These are phyloP conservation scores for Cheilosia soror DNA, from an alignment of 2,888 invertebrate species.

Conservation along the genomic window DNA sequence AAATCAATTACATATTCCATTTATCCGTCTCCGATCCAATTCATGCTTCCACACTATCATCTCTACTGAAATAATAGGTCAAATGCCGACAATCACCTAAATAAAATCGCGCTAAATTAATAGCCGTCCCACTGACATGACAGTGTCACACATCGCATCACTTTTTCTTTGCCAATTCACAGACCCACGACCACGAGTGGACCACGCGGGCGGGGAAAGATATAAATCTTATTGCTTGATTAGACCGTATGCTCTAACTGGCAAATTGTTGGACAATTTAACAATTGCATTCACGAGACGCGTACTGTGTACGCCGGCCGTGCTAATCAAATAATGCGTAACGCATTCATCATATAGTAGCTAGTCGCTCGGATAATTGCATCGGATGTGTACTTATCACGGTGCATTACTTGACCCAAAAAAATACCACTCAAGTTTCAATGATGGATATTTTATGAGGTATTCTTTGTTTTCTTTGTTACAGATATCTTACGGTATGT, in stretches of 20 bases:
- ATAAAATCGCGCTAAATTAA: slow-evolving; percentile 46
- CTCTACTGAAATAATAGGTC: slow-evolving; percentile 65
- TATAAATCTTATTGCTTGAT: slow-evolving; percentile 74
- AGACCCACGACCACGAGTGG: slow-evolving; percentile 3
- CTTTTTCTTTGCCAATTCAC: slow-evolving; percentile 2
- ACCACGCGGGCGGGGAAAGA: slow-evolving; percentile 24
- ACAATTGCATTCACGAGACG: slow-evolving; percentile 55
- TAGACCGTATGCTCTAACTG: slow-evolving; percentile 68
- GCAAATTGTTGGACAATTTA: slow-evolving; percentile 73
- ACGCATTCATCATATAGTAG: slow-evolving; percentile 48
- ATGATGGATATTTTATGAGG: slow-evolving; percentile 16
- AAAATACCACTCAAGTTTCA: slow-evolving; percentile 40
- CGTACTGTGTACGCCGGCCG: not conserved
- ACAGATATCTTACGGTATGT: slow-evolving; percentile 53
- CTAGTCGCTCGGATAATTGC: slow-evolving; percentile 16
- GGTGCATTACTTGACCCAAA: slow-evolving; percentile 68
- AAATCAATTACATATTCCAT: slow-evolving; percentile 34
- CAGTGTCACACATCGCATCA: not conserved
- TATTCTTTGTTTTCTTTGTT: slow-evolving; percentile 33
- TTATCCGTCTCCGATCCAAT: slow-evolving; percentile 16
- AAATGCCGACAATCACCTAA: slow-evolving; percentile 67
- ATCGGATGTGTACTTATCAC: slow-evolving; percentile 27
- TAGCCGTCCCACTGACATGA: slow-evolving; percentile 11
- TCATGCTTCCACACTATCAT: slow-evolving; percentile 17
- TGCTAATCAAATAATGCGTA: slow-evolving; percentile 73